Evolutionary conservation across 1,140 invertebrate genomes (phyloP).

Genomic region (Cherax quadricarinatus): DNA sequence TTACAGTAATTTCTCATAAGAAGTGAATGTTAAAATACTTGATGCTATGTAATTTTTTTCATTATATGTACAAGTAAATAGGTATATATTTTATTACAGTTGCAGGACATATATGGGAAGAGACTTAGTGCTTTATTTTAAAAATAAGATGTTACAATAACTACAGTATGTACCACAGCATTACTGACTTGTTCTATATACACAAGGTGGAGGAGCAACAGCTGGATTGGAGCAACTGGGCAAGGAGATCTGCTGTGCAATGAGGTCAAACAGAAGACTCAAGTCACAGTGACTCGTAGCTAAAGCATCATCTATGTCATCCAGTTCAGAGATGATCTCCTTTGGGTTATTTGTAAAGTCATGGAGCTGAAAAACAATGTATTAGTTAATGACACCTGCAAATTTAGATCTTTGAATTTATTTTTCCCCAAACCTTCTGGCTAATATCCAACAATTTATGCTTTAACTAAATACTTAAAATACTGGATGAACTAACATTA

Average conservation of each 20-base stretch:
- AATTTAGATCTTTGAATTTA: not conserved
- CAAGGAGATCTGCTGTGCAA: constrained; percentile 41
- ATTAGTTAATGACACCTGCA: not conserved
- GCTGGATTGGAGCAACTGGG: constrained; percentile 49
- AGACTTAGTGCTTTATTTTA: no score
- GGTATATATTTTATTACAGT: no score
- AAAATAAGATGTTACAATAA: no score
- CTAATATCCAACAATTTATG: no score
- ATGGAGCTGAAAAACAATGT: constrained; percentile 14
- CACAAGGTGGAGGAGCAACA: constrained; percentile 27
- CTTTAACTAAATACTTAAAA: no score
- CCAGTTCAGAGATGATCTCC: constrained; percentile 45
- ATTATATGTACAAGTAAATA: no score
- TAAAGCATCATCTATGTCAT: constrained; percentile 31
- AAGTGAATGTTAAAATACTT: no score
- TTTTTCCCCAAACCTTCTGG: not conserved
- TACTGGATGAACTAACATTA: no score
- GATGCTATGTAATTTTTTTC: no score
- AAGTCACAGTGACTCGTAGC: constrained; percentile 39
- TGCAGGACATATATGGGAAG: no score
- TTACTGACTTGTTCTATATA: constrained; percentile 40
- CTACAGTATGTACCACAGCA: not conserved
- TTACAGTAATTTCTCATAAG: no score
- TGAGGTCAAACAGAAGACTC: constrained; percentile 50
- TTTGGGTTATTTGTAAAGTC: constrained; percentile 58